Percentiles rank a stretch among this genome's conserved stretches.
Conservation (phyloP, 2,113 vertebrate genomes). For the Empidonax alnorum region DNA sequence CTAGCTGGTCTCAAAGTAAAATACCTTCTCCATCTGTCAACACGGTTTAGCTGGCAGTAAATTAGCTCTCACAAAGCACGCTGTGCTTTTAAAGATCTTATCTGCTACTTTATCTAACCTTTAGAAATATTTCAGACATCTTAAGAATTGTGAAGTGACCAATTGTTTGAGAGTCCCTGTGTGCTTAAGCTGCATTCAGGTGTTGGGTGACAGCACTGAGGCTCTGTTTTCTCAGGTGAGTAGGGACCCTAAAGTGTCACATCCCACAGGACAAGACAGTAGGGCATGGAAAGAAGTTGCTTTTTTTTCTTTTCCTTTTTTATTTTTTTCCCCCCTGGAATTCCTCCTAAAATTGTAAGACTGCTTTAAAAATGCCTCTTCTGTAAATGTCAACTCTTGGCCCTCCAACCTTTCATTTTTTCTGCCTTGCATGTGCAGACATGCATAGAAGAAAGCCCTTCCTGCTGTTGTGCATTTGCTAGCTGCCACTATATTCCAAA, state of each 20-base stretch:
- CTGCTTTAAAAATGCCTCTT: background rate
- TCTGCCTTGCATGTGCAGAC: background rate
- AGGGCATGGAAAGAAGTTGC: background rate
- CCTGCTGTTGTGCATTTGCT: background rate
- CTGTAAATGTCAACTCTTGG: background rate
- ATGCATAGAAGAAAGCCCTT: background rate
- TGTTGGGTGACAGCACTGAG: constrained; percentile 56
- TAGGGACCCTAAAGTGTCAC: constrained; percentile 11
- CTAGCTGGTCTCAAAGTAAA: constrained; percentile 67
- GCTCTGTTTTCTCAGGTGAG: constrained; percentile 74
- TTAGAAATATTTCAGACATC: constrained; percentile 78
- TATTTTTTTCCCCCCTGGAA: background rate
- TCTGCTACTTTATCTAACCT: constrained; percentile 78
- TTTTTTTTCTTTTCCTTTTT: too few relatives aligned
- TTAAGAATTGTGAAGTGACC: constrained; percentile 75
- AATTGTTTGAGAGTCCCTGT: constrained; percentile 64
- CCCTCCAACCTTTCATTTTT: background rate
- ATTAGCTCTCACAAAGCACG: constrained; percentile 64
- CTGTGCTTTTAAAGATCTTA: constrained; percentile 71
- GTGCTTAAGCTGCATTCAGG: constrained; percentile 64
- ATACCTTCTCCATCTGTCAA: constrained; percentile 73
- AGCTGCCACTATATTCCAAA: background rate
- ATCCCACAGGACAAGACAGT: background rate
- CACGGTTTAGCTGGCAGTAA: constrained; percentile 69
- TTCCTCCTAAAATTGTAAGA: background rate